Base-by-base conservation (phyloP, 2,888 invertebrate species). In the Cataglyphis albicans region DNA sequence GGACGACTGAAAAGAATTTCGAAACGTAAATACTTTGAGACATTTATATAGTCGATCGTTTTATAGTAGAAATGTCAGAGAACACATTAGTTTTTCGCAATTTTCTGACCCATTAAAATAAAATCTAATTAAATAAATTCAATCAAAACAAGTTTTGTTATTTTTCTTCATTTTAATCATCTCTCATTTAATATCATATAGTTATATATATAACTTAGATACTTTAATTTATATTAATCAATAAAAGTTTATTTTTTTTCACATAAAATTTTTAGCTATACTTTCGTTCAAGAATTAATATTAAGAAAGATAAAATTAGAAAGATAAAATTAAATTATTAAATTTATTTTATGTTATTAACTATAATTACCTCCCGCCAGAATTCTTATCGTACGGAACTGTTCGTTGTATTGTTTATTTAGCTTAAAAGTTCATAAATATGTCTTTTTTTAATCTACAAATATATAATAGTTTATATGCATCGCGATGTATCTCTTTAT, bases 371-470 rank as follows among this genome's bases (percentile, higher is more conserved):
- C 25, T 29, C 25, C 25, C 25, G 1, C 25, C 25, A 29, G 25
- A 29, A 29, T 29, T 29, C 25, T 1, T 29, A 29, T 29, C 25
- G 25, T 1, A 29, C 25, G 1, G 25, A 29, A 1, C 25, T 29
- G 25, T 29, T 29, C 25, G 25, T 29, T 29, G 1, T 29, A 29
- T 29, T 29, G 25, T 29, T 29, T 29, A 29, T 29, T 29, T 29
- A 76, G 12, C 25, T 25, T 9, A 4, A 76, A 68, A 68, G 9
- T 65, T 41, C 10, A 41, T 18, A 76, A 29, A n/a, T 18, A 59
- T 1, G 18, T 5, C 6, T 18, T 6, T 48, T 15, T 55, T 15
- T 41, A 15, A n/a, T 29, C 25, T 41, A 32, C 32, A 32, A 32
- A 6, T 32, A 12, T 25, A 67, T 38, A 35, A n/a, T 29, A 55